Evolutionary conservation across 2,113 vertebrate species (phyloP).

Genomic region (Agelaius tricolor): DNA sequence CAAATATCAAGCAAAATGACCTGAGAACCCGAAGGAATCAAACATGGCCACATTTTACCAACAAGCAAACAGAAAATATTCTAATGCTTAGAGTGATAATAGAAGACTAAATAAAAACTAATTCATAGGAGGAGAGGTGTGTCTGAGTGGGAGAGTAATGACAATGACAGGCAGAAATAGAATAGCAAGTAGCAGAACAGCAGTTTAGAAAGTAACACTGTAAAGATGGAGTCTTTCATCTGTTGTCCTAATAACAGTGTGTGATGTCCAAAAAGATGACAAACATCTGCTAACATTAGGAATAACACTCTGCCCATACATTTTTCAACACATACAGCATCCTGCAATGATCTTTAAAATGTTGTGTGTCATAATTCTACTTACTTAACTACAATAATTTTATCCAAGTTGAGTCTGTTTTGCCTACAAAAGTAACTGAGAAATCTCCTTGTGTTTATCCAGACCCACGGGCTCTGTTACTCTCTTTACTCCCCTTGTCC

Average conservation of each 20-base stretch:
- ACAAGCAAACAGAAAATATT: neutral
- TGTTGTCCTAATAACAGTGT: neutral
- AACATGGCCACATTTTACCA: neutral
- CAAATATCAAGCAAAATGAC: neutral
- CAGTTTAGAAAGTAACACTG: neutral
- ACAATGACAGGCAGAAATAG: neutral
- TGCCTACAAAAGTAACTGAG: neutral
- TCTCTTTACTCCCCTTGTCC: neutral
- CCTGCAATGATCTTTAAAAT: neutral
- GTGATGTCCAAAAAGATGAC: neutral
- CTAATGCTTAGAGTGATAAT: neutral
- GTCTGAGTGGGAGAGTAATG: neutral
- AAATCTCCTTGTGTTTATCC: neutral
- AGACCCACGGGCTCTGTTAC: neutral
- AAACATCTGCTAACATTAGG: neutral
- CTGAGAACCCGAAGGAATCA: neutral
- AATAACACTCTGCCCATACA: neutral
- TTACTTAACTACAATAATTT: neutral
- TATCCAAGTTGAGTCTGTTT: neutral
- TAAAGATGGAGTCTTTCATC: neutral
- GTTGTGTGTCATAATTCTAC: neutral
- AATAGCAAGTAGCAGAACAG: neutral
- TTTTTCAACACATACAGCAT: neutral
- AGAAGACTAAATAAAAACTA: neutral
- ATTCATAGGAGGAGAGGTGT: neutral